Evolutionary conservation across 2,113 vertebrate species (phyloP), one percentile per base, ranked within the genome.

Genomic region (Pleuronectes platessa): DNA sequence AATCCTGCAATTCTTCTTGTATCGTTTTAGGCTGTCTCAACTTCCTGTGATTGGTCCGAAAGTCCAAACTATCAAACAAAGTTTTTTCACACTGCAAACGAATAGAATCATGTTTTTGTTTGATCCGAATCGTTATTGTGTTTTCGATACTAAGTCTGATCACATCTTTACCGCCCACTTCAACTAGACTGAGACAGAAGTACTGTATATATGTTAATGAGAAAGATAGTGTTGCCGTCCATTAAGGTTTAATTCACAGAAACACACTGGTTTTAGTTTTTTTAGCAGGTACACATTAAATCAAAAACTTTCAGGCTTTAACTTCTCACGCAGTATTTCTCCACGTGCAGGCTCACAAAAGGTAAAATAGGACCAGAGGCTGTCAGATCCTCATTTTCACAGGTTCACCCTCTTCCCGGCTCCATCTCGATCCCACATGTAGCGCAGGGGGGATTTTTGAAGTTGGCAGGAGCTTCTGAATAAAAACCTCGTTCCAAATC

Each of bases 401-500:
- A 71, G 62, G 42, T 54, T 71, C 61, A 54, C 54, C 20, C 71
- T 71, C 37, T 69, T 73, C 20, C 68, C 69, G 53, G 65, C 54
- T 26, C 27, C 17, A 47, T 74, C 37, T 56, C 78, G 62, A 81
- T 78, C 78, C 61, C 23, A 55, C 47, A 59, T 68, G 55, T 23
- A 31, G 61, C 8, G 5, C 12, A 14, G n/a, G n/a, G 27, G 68
- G 55, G 62, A 35, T 42, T 51, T 60, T 27, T 40, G 58, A 21
- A 26, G 37, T 70, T 69, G 49, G 55, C 42, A 79, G 55, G 40
- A 40, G 27, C 61, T 27, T 73, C 21, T 66, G 15, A 77, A 65
- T 61, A 51, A 51, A 66, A 78, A 63, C 18, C 12, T 14, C 31
- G 49, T 63, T 69, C 37, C 55, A 69, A 76, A 77, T 79, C 64